Percentiles rank a stretch among this genome's conserved stretches.
These are phyloP conservation scores for Brachionus sp. DNA, from an alignment of 1,140 invertebrate genomes.

Conservation along the genomic window DNA sequence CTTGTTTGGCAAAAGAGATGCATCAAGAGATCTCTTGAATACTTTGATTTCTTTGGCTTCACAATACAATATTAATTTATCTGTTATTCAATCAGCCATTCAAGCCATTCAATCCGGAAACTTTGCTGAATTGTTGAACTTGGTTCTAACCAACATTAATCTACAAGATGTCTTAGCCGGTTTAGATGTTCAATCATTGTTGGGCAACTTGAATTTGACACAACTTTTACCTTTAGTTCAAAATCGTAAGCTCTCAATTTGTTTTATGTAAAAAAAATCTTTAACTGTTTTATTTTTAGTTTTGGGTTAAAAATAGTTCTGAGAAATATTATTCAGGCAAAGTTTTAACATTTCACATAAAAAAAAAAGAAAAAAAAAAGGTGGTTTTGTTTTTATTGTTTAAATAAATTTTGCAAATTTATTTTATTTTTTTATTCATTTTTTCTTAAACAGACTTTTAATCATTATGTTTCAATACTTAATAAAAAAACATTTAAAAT, in stretches of 20 bases:
- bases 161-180: not conserved
- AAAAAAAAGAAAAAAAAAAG: too few species aligned
- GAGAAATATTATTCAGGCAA: not conserved
- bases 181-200: not conserved
- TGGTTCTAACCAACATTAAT: not conserved
- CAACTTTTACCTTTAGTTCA: not conserved
- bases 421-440: too few species aligned
- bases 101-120: not conserved
- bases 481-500: too few species aligned
- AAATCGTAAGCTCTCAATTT: not conserved
- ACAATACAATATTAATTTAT: not conserved
- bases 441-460: too few species aligned
- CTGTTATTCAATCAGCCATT: not conserved
- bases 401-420: too few species aligned
- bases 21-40: not conserved
- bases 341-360: too few species aligned
- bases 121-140: not conserved
- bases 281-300: not conserved
- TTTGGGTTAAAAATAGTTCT: not conserved
- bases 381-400: too few species aligned
- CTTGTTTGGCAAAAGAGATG: slow-evolving; percentile 21
- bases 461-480: too few species aligned
- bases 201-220: not conserved
- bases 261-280: not conserved
- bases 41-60: not conserved